Evolutionary conservation across 2,113 vertebrate species (phyloP), one percentile per base, ranked within the genome.

Genomic region (Nipponia nippon): DNA sequence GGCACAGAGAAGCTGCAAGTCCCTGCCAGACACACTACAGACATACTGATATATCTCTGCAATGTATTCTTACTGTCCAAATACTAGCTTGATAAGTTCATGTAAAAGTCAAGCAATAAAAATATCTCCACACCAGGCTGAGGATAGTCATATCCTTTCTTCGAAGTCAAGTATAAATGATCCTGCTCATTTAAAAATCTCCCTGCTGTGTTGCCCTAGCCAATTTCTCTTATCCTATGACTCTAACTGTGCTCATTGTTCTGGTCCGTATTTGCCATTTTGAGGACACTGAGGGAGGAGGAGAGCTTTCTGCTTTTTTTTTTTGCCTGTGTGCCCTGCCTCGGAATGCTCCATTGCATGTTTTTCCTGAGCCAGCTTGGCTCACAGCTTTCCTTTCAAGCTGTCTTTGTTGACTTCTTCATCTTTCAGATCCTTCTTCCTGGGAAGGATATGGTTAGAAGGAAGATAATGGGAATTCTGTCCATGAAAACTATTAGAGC

Each of bases 51-150:
- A 65, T 75, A 86, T 92, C 94, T 93, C 97, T 96, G 95, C 94
- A 95, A 90, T 96, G 80, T 78, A 83, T 96, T 94, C 92, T 95
- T 58, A 50, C 87, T 96, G 96, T 55, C 83, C 90, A 96, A 93
- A 95, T 78, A 71, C 40, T 18, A 20, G 71, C 85, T 97, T 89
- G 92, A 67, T 89, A 95, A 78, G 94, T 91, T 96, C 93, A 72
- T 80, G 70, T 71, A 95, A 89, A 97, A 97, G 96, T 97, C 97
- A 95, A 87, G 67, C 87, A 91, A 96, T 96, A 92, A 90, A 95
- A 97, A 94, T 91, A 80, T 73, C 92, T 65, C 70, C 73, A 84
- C 86, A 66, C 96, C 73, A 83, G 94, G 86, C 75, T 96, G 93
- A 95, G 94, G 73, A 65, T 42, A 92, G 90, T 92, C 67, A 90